Evolutionary conservation across 2,797 vertebrate genomes (phyloP).

Genomic region (Sebastes dallii): DNA sequence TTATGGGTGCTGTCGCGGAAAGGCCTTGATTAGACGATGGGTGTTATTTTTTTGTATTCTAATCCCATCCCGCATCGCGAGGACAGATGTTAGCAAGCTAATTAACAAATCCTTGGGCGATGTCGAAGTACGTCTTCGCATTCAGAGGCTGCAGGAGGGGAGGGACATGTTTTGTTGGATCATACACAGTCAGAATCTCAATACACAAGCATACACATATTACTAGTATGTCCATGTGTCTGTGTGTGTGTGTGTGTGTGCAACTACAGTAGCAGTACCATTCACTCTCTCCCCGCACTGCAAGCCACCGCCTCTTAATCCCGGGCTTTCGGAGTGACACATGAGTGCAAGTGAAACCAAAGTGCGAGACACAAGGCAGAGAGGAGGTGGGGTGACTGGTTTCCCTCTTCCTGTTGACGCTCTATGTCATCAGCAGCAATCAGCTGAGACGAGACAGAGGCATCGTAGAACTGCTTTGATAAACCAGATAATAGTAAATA

Average conservation of each 20-base stretch:
- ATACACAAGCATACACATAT: slow-evolving; percentile 2
- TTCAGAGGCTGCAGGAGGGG: slow-evolving; percentile 36
- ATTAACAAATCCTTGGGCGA: slow-evolving; percentile 78
- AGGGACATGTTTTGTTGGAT: slow-evolving; percentile 51
- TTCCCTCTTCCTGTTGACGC: slow-evolving; percentile 65
- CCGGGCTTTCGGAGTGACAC: slow-evolving; percentile 13
- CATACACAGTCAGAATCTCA: slow-evolving; percentile 51
- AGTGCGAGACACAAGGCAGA: slow-evolving; percentile 20
- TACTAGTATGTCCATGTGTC: neutral
- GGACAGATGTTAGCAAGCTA: slow-evolving; percentile 79
- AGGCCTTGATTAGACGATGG: slow-evolving; percentile 61
- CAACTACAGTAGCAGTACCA: neutral
- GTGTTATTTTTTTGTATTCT: slow-evolving; percentile 50
- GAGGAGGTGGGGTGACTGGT: slow-evolving; percentile 5
- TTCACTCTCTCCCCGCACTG: neutral
- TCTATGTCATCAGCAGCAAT: slow-evolving; percentile 54
- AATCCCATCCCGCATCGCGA: slow-evolving; percentile 66
- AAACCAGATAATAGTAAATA: slow-evolving; percentile 36
- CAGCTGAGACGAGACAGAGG: slow-evolving; percentile 25
- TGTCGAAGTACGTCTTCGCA: slow-evolving; percentile 47
- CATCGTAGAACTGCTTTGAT: slow-evolving; percentile 27
- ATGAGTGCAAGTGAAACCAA: slow-evolving; percentile 30
- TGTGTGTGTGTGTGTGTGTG: neutral
- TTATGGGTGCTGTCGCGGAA: slow-evolving; percentile 43
- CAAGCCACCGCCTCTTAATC: slow-evolving; percentile 17